Conservation (phyloP, 2,113 vertebrate genomes). For the Paralichthys olivaceus region DNA sequence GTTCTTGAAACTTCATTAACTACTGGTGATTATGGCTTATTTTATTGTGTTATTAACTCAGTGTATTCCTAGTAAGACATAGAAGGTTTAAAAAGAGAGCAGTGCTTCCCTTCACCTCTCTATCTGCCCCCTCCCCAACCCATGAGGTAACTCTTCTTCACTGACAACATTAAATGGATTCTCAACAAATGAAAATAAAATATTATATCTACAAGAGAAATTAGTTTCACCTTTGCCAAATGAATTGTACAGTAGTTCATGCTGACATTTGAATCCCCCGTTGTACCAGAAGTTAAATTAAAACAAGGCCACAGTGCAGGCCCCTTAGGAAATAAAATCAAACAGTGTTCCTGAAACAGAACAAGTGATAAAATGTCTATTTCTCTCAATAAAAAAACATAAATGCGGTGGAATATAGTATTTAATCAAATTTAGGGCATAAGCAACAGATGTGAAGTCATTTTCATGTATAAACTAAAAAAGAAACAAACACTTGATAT, state of each 20-base stretch:
- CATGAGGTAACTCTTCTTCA: background rate
- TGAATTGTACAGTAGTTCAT: background rate
- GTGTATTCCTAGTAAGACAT: background rate
- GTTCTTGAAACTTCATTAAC: too few relatives aligned
- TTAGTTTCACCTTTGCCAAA: background rate
- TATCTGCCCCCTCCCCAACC: background rate
- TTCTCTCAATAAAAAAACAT: background rate
- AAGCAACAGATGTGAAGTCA: too few relatives aligned
- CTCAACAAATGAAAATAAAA: background rate
- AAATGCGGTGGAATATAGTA: too few relatives aligned
- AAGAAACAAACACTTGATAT: too few relatives aligned
- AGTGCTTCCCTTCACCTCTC: background rate
- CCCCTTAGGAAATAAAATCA: conserved; percentile 6
- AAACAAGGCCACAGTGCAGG: background rate
- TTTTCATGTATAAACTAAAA: too few relatives aligned
- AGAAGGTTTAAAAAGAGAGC: background rate
- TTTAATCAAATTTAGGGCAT: background rate
- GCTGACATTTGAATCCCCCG: conserved; percentile 15
- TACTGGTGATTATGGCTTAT: too few relatives aligned
- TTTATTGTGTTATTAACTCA: too few relatives aligned
- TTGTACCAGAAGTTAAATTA: background rate
- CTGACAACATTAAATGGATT: background rate
- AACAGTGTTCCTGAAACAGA: background rate
- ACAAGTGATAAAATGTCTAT: background rate
- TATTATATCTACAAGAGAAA: background rate